Evolutionary conservation across 2,888 invertebrate species (phyloP).

Genomic region (Thysanoteuthis rhombus): DNA sequence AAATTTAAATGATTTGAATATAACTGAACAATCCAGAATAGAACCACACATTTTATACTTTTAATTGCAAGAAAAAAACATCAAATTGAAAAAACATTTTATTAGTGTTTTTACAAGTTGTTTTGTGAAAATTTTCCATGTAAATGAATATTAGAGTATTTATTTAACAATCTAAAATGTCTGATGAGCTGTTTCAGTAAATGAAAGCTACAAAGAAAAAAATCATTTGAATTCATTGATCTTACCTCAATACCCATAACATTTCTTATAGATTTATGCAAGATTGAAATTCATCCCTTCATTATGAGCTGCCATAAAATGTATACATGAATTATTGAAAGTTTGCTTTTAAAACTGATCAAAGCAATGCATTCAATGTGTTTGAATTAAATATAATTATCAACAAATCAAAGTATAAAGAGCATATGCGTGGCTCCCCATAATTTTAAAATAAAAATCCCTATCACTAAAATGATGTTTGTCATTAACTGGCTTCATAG

Average conservation of each 20-base stretch:
- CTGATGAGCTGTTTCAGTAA: not conserved
- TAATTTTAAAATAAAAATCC: not conserved
- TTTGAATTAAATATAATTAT: not conserved
- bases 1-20: not conserved
- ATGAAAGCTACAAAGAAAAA: not conserved
- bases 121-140: not conserved
- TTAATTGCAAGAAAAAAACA: not conserved
- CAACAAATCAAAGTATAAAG: not conserved
- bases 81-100: not conserved
- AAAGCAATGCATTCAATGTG: not conserved
- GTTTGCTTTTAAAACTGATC: not conserved
- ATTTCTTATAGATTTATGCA: not conserved
- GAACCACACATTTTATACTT: not conserved
- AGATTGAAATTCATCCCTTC: not conserved
- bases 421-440: not conserved
- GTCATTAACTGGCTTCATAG: not conserved
- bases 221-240: not conserved
- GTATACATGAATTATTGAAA: not conserved
- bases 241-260: not conserved
- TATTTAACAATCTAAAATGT: not conserved
- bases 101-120: not conserved
- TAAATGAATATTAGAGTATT: not conserved
- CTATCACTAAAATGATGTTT: not conserved
- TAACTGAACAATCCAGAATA: not conserved
- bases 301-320: not conserved